Percentiles rank a stretch among this genome's conserved stretches.
Conservation (phyloP, 2,888 invertebrate genomes). For the Eudemis profundana region DNA sequence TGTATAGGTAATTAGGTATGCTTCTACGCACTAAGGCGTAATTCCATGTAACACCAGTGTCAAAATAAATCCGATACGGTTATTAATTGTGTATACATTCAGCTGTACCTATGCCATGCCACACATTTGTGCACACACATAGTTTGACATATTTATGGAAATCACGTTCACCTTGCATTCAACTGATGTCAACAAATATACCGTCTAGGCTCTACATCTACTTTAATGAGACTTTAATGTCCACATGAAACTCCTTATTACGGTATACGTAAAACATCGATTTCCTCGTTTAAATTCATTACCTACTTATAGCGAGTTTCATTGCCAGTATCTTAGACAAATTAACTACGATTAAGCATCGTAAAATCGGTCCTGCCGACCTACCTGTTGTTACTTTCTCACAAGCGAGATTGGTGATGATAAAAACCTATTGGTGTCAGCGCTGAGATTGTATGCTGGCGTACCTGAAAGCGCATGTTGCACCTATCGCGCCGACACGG, state of each 20-base stretch:
- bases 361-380: conserved; percentile 34
- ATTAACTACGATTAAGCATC: conserved; percentile 41
- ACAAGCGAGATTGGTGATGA: conserved; percentile 78
- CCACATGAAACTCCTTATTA: background rate
- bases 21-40: too few relatives aligned
- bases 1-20: too few relatives aligned
- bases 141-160: background rate
- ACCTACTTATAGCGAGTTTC: conserved; percentile 4
- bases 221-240: background rate
- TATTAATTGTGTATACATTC: too few relatives aligned
- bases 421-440: conserved; percentile 84
- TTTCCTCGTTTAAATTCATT: conserved; percentile 31
- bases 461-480: conserved; percentile 83
- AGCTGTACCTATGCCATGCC: too few relatives aligned
- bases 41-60: too few relatives aligned
- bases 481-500: conserved; percentile 80
- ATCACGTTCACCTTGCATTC: background rate
- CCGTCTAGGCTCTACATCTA: background rate
- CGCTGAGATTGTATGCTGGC: conserved; percentile 72
- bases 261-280: conserved; percentile 6
- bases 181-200: background rate
- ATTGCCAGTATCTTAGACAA: conserved; percentile 31
- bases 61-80: too few relatives aligned
- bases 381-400: conserved; percentile 74
- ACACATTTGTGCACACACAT: too few relatives aligned